Conservation (phyloP, 2,113 vertebrate genomes). For the Anguilla rostrata region DNA sequence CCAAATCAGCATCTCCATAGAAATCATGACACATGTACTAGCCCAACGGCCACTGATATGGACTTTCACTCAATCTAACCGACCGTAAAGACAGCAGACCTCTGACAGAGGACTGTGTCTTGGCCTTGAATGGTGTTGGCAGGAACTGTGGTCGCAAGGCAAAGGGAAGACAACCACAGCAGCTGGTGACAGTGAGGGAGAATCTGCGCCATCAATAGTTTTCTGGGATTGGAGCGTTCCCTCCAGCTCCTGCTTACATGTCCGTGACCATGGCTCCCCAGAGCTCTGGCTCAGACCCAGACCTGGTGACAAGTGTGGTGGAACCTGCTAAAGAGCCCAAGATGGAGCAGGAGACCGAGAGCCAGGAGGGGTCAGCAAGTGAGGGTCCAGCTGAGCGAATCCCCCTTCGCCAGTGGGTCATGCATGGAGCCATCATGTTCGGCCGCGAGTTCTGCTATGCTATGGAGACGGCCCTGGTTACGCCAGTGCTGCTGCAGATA, state of each 20-base stretch:
- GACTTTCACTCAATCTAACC: conserved; percentile 93
- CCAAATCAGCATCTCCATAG: conserved; percentile 73
- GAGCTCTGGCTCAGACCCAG: conserved; percentile 86
- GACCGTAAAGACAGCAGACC: conserved; percentile 77
- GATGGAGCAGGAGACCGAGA: conserved; percentile 57
- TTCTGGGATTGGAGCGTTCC: conserved; percentile 31
- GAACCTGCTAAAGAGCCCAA: conserved; percentile 65
- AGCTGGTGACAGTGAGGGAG: neutral
- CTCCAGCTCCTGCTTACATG: conserved; percentile 67
- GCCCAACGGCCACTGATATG: conserved; percentile 98
- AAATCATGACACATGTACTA: conserved; percentile 95
- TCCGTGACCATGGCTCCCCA: conserved; percentile 92
- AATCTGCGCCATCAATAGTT: neutral
- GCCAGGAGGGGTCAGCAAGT: conserved; percentile 79
- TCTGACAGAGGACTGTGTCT: neutral
- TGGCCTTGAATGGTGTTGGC: neutral
- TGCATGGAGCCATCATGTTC: conserved; percentile 98
- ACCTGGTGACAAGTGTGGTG: conserved; percentile 78
- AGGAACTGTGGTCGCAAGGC: conserved; percentile 45
- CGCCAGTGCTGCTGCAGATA: conserved; percentile 91
- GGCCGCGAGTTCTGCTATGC: conserved; percentile 98
- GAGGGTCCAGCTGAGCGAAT: conserved; percentile 88
- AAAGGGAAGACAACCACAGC: neutral
- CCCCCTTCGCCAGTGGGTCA: conserved; percentile 87
- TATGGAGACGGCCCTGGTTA: conserved; percentile 97